Percentiles rank a stretch among this genome's conserved stretches.
Evolutionary conservation across 2,888 invertebrate species (phyloP).

Genomic region (Dorcus parallelipipedus): DNA sequence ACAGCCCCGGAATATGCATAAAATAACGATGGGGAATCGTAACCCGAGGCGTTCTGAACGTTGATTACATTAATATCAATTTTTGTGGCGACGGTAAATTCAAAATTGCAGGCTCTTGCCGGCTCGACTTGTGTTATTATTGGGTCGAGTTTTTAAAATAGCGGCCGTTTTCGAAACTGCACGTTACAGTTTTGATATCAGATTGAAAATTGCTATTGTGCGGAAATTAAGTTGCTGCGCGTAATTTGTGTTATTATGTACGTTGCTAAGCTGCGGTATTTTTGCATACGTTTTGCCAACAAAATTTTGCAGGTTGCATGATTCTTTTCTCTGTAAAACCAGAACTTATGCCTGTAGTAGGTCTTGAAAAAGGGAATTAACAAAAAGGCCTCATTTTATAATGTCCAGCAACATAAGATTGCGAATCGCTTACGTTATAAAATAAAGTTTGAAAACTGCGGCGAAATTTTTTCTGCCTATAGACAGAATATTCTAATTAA

Average conservation of each 20-base stretch:
- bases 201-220: slow-evolving; percentile 51
- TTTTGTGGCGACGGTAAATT: slow-evolving; percentile 44
- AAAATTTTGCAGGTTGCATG: too few relatives aligned
- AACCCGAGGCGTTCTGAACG: slow-evolving; percentile 13
- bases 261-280: slow-evolving; percentile 5
- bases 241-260: slow-evolving; percentile 44
- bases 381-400: too few relatives aligned
- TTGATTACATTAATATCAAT: slow-evolving; percentile 49
- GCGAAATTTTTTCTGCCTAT: too few relatives aligned
- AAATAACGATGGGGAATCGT: slow-evolving; percentile 17
- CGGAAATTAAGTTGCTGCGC: slow-evolving; percentile 46
- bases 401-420: too few relatives aligned
- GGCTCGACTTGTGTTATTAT: slow-evolving; percentile 14
- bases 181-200: slow-evolving; percentile 46
- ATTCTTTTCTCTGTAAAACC: too few relatives aligned
- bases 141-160: slow-evolving; percentile 20
- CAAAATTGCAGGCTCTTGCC: slow-evolving; percentile 44
- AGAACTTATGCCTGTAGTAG: too few relatives aligned
- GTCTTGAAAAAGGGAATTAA: too few relatives aligned
- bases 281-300: slow-evolving; percentile 1
- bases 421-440: too few relatives aligned
- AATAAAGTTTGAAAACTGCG: too few relatives aligned
- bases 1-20: slow-evolving; percentile 7
- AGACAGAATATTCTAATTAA: too few relatives aligned
- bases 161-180: slow-evolving; percentile 11